Percentiles rank a stretch among this genome's conserved stretches.
Evolutionary conservation across 2,113 vertebrate genomes (phyloP).

Genomic region (Erythrolamprus reginae): DNA sequence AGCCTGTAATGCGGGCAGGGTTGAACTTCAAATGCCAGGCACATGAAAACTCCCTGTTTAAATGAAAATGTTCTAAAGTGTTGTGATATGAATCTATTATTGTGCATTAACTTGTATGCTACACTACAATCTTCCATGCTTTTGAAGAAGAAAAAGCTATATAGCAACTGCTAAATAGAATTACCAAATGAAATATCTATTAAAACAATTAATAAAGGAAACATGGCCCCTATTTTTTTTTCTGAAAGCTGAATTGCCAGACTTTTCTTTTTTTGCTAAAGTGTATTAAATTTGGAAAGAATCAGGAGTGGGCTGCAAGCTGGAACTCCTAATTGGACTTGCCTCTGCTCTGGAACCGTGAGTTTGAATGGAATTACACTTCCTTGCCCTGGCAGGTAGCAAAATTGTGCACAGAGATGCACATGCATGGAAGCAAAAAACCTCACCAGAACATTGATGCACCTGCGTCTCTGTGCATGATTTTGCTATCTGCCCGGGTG

Average conservation of each 20-base stretch:
- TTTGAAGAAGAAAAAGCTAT: neutral
- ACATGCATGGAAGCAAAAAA: no score
- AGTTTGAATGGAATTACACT: no score
- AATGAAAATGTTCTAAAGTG: neutral
- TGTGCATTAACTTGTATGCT: neutral
- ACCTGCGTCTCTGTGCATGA: no score
- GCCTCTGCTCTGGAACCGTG: no score
- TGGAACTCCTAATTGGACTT: no score
- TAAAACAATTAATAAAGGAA: neutral
- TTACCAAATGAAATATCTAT: neutral
- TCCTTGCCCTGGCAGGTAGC: no score
- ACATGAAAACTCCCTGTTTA: neutral
- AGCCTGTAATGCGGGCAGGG: conserved; percentile 33
- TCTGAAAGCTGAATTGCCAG: neutral
- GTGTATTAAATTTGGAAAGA: neutral
- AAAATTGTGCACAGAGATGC: no score
- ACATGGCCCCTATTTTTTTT: neutral
- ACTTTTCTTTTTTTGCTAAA: neutral
- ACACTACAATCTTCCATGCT: neutral
- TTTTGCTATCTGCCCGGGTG: no score
- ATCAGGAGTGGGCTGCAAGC: no score
- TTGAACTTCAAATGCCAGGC: neutral
- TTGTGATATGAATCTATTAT: neutral
- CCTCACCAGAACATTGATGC: no score
- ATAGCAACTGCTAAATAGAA: neutral